These are phyloP conservation scores for Drosophila quinaria DNA, from an alignment of 2,888 invertebrate genomes.

Conservation along the genomic window DNA sequence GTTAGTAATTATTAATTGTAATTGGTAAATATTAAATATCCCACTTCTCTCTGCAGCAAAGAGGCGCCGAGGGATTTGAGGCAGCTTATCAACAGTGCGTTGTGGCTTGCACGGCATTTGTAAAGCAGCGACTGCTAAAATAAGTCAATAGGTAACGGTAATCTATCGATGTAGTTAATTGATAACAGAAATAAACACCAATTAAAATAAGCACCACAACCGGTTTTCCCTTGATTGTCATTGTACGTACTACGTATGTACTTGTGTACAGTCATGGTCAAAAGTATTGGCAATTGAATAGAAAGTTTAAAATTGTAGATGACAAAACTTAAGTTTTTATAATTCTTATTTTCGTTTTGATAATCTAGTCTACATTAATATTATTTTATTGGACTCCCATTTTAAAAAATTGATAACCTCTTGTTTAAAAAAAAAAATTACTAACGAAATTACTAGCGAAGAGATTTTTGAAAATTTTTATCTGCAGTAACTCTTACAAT, in stretches of 20 bases:
- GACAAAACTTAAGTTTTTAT: too few relatives aligned
- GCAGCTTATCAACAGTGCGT: slow-evolving; percentile 91
- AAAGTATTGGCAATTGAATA: not conserved
- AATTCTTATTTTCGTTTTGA: too few relatives aligned
- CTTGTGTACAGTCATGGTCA: not conserved
- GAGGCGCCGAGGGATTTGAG: slow-evolving; percentile 90
- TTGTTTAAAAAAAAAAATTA: too few relatives aligned
- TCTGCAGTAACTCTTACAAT: too few relatives aligned
- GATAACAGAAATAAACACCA: slow-evolving; percentile 40
- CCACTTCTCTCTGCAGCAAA: slow-evolving; percentile 86
- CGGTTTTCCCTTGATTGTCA: slow-evolving; percentile 29
- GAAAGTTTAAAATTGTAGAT: too few relatives aligned
- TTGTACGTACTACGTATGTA: too few relatives aligned
- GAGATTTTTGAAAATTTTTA: too few relatives aligned
- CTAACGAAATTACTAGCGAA: too few relatives aligned
- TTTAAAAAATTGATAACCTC: too few relatives aligned
- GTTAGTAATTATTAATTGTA: slow-evolving; percentile 85
- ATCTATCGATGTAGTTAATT: slow-evolving; percentile 8
- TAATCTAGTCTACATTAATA: too few relatives aligned
- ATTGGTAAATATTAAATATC: too few relatives aligned
- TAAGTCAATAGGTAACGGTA: slow-evolving; percentile 31
- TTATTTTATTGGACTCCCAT: too few relatives aligned
- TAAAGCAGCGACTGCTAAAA: slow-evolving; percentile 84
- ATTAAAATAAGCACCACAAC: slow-evolving; percentile 23
- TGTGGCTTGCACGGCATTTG: slow-evolving; percentile 89